A percentile compares a stretch with the other conserved stretches of the same genome.
phyloP scores from a whole-genome alignment of 2,888 invertebrate species.

The Escarpia spicata region DNA sequence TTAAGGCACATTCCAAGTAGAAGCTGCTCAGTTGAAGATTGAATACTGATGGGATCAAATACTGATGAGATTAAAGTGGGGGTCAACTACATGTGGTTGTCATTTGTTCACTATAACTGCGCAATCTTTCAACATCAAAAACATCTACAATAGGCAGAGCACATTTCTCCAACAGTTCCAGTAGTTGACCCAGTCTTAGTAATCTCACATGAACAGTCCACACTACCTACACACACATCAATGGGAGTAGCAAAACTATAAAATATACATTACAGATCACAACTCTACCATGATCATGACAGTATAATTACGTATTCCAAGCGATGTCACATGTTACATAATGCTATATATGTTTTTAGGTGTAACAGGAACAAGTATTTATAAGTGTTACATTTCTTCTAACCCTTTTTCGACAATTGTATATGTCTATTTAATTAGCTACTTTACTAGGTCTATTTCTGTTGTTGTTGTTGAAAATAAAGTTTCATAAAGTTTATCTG shows the following conservation, averaged over 20 bases:
- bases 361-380: too few species aligned
- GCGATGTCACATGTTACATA: too few species aligned
- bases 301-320: too few species aligned
- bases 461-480: too few species aligned
- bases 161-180: background rate
- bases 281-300: background rate
- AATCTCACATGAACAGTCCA: background rate
- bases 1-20: background rate
- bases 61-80: background rate
- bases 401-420: too few species aligned
- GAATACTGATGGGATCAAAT: constrained; percentile 7
- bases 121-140: background rate
- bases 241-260: background rate
- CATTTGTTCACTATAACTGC: background rate
- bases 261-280: background rate
- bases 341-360: too few species aligned
- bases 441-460: too few species aligned
- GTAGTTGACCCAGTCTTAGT: background rate
- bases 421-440: too few species aligned
- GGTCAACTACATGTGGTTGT: background rate
- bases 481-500: background rate
- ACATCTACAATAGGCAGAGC: background rate
- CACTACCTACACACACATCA: background rate
- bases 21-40: background rate
- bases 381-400: too few species aligned